Evolutionary conservation across 2,113 vertebrate genomes (phyloP).

Genomic region (Drymodes brunneopygia): DNA sequence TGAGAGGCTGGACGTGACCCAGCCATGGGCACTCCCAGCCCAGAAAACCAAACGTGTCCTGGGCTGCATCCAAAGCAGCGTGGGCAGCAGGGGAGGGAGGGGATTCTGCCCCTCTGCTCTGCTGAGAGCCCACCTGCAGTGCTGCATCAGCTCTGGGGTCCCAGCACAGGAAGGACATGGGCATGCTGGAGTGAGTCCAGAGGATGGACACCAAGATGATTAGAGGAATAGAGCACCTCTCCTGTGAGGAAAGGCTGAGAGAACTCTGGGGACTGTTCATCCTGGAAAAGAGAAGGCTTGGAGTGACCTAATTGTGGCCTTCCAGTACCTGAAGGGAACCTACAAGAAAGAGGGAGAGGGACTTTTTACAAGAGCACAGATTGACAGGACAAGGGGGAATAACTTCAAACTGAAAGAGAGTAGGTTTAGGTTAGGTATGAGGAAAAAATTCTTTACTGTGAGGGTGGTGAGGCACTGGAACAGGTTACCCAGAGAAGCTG

Average conservation of each 20-base stretch:
- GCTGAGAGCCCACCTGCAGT: background rate
- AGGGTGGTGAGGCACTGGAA: background rate
- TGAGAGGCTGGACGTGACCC: background rate
- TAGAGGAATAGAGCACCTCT: background rate
- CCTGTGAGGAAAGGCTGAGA: background rate
- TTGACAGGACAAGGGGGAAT: background rate
- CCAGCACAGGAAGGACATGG: background rate
- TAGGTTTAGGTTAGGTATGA: background rate
- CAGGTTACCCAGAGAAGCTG: background rate
- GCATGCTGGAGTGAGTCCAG: background rate
- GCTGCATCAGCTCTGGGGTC: background rate
- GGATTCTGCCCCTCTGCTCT: background rate
- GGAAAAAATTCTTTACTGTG: background rate
- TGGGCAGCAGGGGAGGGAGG: background rate
- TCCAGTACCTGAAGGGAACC: background rate
- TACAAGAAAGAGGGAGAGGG: background rate
- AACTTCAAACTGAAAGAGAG: background rate
- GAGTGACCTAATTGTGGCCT: background rate
- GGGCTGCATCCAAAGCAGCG: background rate
- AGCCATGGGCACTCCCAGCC: background rate
- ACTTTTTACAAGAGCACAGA: background rate
- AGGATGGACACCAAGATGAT: background rate
- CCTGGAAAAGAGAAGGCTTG: background rate
- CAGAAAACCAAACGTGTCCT: background rate
- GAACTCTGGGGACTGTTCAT: background rate